Evolutionary conservation across 2,797 vertebrate genomes (phyloP).

Genomic region (Anableps anableps): DNA sequence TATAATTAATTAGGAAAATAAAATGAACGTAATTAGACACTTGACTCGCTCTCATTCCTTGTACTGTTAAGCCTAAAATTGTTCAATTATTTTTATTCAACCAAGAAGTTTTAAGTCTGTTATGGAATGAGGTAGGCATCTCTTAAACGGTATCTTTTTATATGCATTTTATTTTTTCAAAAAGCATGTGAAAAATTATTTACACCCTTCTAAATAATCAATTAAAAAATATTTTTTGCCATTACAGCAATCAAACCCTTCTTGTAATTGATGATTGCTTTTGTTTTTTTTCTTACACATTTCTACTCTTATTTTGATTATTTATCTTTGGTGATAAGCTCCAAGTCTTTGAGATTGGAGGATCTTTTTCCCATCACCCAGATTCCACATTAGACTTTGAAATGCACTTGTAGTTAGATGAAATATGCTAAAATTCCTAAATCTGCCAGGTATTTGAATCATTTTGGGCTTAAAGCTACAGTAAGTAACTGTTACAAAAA

Average conservation of each 20-base stretch:
- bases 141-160: neutral
- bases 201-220: neutral
- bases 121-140: neutral
- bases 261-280: too few relatives aligned
- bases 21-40: neutral
- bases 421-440: neutral
- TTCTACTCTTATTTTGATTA: neutral
- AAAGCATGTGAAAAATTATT: too few relatives aligned
- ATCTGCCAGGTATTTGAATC: neutral
- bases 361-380: neutral
- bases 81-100: neutral
- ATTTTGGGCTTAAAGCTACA: too few relatives aligned
- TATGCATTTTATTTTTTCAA: too few relatives aligned
- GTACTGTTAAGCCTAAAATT: neutral
- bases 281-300: too few relatives aligned
- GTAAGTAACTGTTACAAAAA: too few relatives aligned
- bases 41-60: neutral
- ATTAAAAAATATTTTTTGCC: neutral
- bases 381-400: neutral
- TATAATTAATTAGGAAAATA: neutral
- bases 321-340: neutral
- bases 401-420: neutral
- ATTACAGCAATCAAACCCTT: neutral
- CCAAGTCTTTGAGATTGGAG: neutral
- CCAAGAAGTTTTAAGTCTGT: neutral